phyloP scores from a whole-genome alignment of 2,888 invertebrate genomes.

The Apotomis betuletana region DNA sequence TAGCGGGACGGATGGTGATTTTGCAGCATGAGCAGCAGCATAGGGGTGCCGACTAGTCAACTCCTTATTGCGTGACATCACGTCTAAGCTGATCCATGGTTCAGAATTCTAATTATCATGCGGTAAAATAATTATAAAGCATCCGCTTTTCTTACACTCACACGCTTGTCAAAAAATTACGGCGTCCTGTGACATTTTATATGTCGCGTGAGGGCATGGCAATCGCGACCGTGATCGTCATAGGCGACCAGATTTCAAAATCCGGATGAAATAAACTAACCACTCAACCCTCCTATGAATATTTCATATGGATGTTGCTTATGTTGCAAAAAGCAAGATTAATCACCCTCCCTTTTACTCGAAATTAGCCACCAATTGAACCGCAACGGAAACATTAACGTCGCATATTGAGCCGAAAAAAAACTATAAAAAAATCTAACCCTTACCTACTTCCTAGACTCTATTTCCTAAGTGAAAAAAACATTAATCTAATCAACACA shows the following conservation, averaged over 20 bases:
- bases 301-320: conserved; percentile 32
- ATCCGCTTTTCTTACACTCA: too few relatives aligned
- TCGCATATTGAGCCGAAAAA: conserved; percentile 29
- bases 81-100: too few relatives aligned
- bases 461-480: conserved; percentile 41
- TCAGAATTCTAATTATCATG: too few relatives aligned
- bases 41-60: too few relatives aligned
- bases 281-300: conserved; percentile 40
- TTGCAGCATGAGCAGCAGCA: too few relatives aligned
- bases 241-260: neutral
- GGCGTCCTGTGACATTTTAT: too few relatives aligned
- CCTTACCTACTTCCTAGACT: conserved; percentile 38
- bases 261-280: neutral
- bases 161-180: too few relatives aligned
- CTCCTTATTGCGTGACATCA: too few relatives aligned
- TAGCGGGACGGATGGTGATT: too few relatives aligned
- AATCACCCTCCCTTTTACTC: conserved; percentile 33
- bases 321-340: conserved; percentile 11
- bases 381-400: conserved; percentile 56
- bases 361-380: conserved; percentile 52
- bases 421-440: conserved; percentile 37
- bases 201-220: too few relatives aligned
- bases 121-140: too few relatives aligned
- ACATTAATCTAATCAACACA: conserved; percentile 71
- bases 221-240: too few relatives aligned